These are phyloP conservation scores for Lepus timidus DNA, from an alignment of 2,113 vertebrate genomes.

Conservation along the genomic window DNA sequence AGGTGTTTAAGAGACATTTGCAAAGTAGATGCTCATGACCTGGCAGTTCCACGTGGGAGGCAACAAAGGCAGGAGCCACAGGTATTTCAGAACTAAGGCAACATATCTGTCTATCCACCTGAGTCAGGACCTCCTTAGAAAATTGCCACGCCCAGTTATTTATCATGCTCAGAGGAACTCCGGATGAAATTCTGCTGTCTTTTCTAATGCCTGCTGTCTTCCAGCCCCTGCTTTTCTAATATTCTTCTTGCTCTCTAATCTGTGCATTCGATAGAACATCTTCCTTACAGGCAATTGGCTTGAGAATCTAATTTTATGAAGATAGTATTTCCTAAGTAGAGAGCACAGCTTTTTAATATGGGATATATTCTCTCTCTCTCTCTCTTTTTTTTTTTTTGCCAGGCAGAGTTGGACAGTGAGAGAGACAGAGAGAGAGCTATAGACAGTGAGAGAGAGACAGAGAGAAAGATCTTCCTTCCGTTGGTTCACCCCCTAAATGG, in stretches of 20 bases:
- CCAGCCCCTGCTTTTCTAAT: not conserved
- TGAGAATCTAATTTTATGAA: not conserved
- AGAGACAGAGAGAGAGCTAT: too few species aligned
- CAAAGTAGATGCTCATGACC: not conserved
- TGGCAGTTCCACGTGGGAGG: accelerated
- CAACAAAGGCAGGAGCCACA: not conserved
- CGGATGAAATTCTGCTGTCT: not conserved
- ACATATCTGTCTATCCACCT: not conserved
- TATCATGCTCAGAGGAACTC: not conserved
- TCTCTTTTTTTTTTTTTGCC: too few species aligned
- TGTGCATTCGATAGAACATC: not conserved
- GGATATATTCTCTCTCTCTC: not conserved
- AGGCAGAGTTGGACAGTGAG: too few species aligned
- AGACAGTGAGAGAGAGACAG: too few species aligned
- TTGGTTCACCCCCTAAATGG: too few species aligned
- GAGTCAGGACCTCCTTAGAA: conserved; percentile 24
- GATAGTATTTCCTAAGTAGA: not conserved
- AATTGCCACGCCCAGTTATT: not conserved
- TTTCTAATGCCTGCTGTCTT: not conserved
- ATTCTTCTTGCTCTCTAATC: not conserved
- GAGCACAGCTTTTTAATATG: not conserved
- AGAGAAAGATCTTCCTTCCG: too few species aligned
- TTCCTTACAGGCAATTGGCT: not conserved
- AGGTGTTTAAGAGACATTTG: not conserved
- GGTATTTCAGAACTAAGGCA: not conserved